Evolutionary conservation across 2,113 vertebrate genomes (phyloP), one percentile per base, ranked within the genome.

Genomic region (Calyptomena viridis): DNA sequence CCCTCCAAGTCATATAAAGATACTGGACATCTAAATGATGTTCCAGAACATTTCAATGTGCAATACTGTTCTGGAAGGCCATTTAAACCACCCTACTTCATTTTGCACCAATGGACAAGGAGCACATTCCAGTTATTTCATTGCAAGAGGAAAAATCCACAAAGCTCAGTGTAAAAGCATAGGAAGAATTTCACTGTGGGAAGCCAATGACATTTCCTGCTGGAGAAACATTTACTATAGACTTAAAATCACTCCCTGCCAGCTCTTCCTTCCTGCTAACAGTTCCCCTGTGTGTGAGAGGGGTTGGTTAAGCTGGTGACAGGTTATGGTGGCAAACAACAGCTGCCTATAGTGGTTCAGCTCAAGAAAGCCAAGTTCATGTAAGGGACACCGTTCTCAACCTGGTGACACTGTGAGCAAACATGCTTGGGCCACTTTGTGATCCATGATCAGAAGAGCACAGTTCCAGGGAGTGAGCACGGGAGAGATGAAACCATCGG

Each of bases 231-330:
- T 73, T 59, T 59, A 39, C 31, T 72, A 12, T 4, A 80, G 84
- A 56, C 74, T 33, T 8, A 4, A 62, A 58, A 67, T 21, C 27
- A 59, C 18, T 53, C 56, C 64, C 82, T 91, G 93, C 66, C 81
- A 93, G 81, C 74, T 79, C 56, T 37, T 18, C 47, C 33, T 66
- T 14, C 68, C 73, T 58, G 39, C 47, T 75, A 58, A 78, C 58
- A 63, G 69, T 0, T 49, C 63, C 50, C 53, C 46, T 16, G 8
- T 0, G 3, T 27, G 69, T 0, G 1, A 86, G 64, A 64, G 39
- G 73, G 42, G 27, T 6, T 30, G 46, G 40, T 40, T 40, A 40
- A 73, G 63, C 40, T 1, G 2, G 37, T 17, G 81, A 68, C 62
- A 58, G 71, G 78, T 79, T 77, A 52, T 7, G 42, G 81, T 30